phyloP scores from a whole-genome alignment of 2,797 vertebrate genomes.

The Myotis pilosus region DNA sequence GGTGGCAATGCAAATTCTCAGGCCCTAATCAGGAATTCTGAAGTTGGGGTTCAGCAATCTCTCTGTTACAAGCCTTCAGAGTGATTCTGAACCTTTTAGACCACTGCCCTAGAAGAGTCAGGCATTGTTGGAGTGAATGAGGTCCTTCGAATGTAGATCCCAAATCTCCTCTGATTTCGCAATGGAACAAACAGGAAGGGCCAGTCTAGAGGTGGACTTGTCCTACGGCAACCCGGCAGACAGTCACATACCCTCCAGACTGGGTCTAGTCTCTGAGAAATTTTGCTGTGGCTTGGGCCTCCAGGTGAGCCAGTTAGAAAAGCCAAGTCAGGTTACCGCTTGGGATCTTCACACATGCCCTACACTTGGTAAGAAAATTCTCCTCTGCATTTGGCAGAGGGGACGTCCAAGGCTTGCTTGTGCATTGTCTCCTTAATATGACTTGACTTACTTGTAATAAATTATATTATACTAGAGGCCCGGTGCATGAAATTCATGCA shows the following conservation, averaged over 20 bases:
- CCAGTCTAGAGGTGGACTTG: neutral
- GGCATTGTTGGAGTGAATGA: rapidly evolving
- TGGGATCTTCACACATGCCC: neutral
- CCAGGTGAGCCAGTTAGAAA: neutral
- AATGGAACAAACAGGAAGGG: neutral
- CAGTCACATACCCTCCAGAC: neutral
- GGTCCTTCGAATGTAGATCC: neutral
- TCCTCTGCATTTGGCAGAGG: neutral
- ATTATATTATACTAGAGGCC: too few relatives aligned
- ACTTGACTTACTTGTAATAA: neutral
- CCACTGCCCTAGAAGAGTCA: neutral
- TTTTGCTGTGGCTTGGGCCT: neutral
- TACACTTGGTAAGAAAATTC: neutral
- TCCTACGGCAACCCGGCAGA: neutral
- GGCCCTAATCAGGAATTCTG: neutral
- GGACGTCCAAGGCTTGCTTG: neutral
- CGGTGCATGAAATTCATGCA: too few relatives aligned
- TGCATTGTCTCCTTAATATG: neutral
- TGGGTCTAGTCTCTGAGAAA: neutral
- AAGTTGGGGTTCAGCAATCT: neutral
- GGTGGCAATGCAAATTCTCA: neutral
- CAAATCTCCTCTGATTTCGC: neutral
- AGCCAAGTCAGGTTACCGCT: neutral
- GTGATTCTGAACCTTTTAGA: neutral
- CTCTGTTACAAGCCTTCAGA: neutral